These are phyloP conservation scores for Lepus europaeus DNA, from an alignment of 2,113 vertebrate species.

Conservation along the genomic window DNA sequence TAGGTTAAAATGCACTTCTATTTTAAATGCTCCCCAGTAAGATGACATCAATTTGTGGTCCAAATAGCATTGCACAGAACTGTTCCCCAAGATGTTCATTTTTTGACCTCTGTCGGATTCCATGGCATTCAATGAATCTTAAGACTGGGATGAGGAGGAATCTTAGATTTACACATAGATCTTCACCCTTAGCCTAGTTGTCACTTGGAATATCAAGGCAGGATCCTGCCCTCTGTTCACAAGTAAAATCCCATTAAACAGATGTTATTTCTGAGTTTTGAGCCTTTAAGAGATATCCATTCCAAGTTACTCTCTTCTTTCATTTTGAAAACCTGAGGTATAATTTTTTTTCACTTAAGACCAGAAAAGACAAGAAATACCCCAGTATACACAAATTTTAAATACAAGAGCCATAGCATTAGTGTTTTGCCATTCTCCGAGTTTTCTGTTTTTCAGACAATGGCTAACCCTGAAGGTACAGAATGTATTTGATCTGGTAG, in stretches of 20 bases:
- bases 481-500: background rate
- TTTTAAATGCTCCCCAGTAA: background rate
- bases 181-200: background rate
- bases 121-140: background rate
- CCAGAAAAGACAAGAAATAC: background rate
- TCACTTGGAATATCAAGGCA: background rate
- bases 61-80: background rate
- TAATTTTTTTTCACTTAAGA: background rate
- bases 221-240: background rate
- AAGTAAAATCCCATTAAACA: background rate
- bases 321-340: background rate
- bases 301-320: background rate
- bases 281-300: background rate
- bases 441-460: background rate
- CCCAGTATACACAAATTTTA: background rate
- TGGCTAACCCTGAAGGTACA: background rate
- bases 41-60: background rate
- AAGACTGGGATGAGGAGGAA: background rate
- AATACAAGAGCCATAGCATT: background rate
- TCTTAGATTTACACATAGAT: background rate
- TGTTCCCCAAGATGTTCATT: background rate
- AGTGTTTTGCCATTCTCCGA: background rate
- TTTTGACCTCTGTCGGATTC: background rate
- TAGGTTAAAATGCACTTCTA: background rate
- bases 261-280: background rate